These are phyloP conservation scores for Anaspis maculata DNA, from an alignment of 2,888 invertebrate genomes.

Conservation along the genomic window DNA sequence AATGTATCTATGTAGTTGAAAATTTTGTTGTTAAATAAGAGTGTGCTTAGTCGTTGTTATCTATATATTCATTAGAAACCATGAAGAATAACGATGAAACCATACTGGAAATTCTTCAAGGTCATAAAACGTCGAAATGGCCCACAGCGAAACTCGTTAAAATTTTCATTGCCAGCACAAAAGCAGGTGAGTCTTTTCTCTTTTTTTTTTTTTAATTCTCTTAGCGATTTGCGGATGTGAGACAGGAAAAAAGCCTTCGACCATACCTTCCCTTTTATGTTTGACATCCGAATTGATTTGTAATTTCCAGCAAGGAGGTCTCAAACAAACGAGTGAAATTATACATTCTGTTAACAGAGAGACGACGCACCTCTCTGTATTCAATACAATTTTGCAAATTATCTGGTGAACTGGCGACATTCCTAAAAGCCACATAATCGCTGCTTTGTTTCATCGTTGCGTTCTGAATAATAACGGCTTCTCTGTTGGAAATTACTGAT, in stretches of 20 bases:
- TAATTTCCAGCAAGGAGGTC: not conserved
- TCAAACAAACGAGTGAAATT: no score
- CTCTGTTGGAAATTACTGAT: no score
- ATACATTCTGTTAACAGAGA: no score
- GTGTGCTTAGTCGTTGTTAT: constrained; percentile 6
- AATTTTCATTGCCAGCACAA: constrained; percentile 41
- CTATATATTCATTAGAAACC: constrained; percentile 8
- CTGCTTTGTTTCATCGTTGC: constrained; percentile 6
- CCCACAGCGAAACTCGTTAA: constrained; percentile 39
- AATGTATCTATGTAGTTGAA: constrained; percentile 10
- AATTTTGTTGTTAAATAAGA: constrained; percentile 8
- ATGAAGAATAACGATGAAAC: constrained; percentile 44
- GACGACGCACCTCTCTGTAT: no score
- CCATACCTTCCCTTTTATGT: not conserved
- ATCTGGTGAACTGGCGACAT: no score
- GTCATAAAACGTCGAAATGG: constrained; percentile 40
- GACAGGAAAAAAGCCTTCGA: not conserved
- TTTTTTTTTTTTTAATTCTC: no score
- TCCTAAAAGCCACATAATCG: constrained; percentile 12
- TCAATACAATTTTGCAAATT: no score
- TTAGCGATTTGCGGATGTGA: no score
- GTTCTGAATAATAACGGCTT: no score
- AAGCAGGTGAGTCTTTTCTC: constrained; percentile 34
- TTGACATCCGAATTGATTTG: not conserved
- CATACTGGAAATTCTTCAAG: constrained; percentile 42